Conservation (phyloP, 2,113 vertebrate species). For the Calyptomena viridis region DNA sequence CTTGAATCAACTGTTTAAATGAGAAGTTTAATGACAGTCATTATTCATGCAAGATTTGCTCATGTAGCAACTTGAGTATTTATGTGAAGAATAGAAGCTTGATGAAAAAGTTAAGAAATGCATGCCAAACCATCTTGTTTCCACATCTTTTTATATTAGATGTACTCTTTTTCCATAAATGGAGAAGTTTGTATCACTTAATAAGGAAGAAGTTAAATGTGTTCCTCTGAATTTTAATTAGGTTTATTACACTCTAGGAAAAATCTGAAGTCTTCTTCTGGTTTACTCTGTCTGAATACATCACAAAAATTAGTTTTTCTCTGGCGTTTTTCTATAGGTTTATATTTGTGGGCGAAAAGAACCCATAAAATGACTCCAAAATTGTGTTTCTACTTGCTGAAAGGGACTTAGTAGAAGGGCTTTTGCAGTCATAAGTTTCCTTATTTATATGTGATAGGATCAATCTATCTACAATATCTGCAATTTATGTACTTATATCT, state of each 20-base stretch:
- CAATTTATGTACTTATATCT: background rate
- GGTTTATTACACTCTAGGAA: background rate
- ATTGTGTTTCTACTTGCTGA: background rate
- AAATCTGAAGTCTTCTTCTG: background rate
- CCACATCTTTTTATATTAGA: background rate
- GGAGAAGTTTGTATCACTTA: background rate
- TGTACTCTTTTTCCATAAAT: slow-evolving; percentile 26
- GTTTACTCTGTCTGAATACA: background rate
- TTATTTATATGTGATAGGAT: background rate
- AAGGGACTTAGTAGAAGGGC: fast-evolving
- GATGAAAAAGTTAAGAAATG: slow-evolving; percentile 60
- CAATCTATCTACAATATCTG: background rate
- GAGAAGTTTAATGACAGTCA: slow-evolving; percentile 48
- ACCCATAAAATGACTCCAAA: background rate
- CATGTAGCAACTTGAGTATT: slow-evolving; percentile 41
- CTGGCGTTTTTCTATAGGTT: background rate
- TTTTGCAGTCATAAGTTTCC: background rate
- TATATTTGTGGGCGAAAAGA: background rate
- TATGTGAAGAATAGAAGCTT: slow-evolving; percentile 54
- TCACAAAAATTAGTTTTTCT: background rate
- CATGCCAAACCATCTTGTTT: slow-evolving; percentile 33
- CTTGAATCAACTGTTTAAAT: slow-evolving; percentile 53
- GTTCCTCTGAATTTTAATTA: background rate
- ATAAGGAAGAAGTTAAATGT: background rate
- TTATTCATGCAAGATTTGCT: slow-evolving; percentile 54